These are phyloP conservation scores for Ochropacha duplaris DNA, from an alignment of 2,888 invertebrate genomes.

Conservation along the genomic window DNA sequence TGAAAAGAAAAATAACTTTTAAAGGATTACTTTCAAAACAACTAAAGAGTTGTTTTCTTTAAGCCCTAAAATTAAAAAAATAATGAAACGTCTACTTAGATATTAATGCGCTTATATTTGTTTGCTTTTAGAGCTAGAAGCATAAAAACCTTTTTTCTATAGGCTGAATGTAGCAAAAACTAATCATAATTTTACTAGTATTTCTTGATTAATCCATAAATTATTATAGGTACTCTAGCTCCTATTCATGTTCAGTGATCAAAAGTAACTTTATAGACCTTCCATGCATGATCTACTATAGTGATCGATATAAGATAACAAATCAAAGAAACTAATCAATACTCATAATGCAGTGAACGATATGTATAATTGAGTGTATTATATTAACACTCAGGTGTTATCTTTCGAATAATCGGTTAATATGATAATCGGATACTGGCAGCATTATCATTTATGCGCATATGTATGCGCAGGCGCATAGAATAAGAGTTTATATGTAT, in stretches of 20 bases:
- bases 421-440: neutral
- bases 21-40: too few relatives aligned
- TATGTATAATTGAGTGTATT: neutral
- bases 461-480: neutral
- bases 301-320: neutral
- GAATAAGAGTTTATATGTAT: neutral
- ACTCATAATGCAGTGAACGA: neutral
- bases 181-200: too few relatives aligned
- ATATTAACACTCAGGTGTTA: neutral
- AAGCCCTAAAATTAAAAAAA: too few relatives aligned
- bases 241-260: neutral
- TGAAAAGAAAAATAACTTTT: too few relatives aligned
- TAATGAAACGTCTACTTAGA: too few relatives aligned
- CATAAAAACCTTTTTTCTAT: too few relatives aligned
- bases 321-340: neutral
- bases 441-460: neutral
- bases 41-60: too few relatives aligned
- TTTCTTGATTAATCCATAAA: neutral
- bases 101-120: too few relatives aligned
- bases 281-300: neutral
- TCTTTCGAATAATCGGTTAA: neutral
- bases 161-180: too few relatives aligned
- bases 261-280: neutral
- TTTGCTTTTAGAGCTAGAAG: too few relatives aligned
- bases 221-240: neutral